Percentiles rank a stretch among this genome's conserved stretches.
Evolutionary conservation across 2,888 invertebrate species (phyloP).

Genomic region (Willowsia nigromaculata): DNA sequence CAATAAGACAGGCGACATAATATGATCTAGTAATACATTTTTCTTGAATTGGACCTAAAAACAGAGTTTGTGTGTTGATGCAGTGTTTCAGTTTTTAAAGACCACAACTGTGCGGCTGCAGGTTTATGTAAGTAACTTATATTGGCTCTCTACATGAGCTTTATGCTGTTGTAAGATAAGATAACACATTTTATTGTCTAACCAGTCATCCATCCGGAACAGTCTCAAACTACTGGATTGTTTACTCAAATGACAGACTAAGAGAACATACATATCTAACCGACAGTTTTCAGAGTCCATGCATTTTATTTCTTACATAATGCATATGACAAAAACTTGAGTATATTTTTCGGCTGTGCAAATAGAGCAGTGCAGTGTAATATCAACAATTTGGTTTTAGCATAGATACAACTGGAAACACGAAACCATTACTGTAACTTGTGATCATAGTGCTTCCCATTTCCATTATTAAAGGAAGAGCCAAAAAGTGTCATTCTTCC

Average conservation of each 20-base stretch:
- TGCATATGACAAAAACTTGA: background rate
- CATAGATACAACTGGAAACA: too few relatives aligned
- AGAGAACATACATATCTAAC: conserved; percentile 2
- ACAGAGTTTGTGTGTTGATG: background rate
- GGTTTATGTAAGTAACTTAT: background rate
- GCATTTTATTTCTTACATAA: background rate
- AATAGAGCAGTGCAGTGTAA: too few relatives aligned
- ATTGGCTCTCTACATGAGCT: background rate
- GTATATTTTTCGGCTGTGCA: too few relatives aligned
- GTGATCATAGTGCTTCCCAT: too few relatives aligned
- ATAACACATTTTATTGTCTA: conserved; percentile 41
- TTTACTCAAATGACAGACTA: conserved; percentile 48
- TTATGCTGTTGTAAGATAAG: conserved; percentile 39
- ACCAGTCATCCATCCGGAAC: conserved; percentile 45
- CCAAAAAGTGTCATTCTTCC: background rate
- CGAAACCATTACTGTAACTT: too few relatives aligned
- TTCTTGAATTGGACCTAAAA: conserved; percentile 24
- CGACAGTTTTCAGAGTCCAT: background rate
- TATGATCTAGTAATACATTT: background rate
- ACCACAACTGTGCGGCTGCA: background rate
- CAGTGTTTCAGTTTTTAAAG: background rate
- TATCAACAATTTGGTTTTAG: too few relatives aligned
- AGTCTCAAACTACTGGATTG: conserved; percentile 22
- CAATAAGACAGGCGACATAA: background rate
- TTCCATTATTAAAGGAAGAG: background rate